A percentile compares a stretch with the other conserved stretches of the same genome.
Conservation (phyloP, 2,888 invertebrate genomes). For the Parnassius glacialis region DNA sequence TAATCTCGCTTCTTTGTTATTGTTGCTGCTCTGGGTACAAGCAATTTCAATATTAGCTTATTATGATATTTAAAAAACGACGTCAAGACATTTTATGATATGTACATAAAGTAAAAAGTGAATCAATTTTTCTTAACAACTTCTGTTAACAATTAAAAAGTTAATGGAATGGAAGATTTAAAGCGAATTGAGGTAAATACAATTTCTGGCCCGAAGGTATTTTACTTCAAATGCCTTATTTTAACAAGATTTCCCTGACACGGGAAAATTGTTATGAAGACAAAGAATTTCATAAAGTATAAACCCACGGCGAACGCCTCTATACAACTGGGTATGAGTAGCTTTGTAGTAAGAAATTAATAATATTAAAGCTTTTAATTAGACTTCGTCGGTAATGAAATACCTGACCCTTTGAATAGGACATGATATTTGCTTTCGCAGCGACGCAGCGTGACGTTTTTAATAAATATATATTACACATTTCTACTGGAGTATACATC, state of each 20-base stretch:
- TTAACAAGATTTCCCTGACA: conserved; percentile 26
- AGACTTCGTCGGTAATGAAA: conserved; percentile 29
- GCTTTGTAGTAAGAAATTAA: conserved; percentile 33
- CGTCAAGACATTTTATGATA: too few relatives aligned
- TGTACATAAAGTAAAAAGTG: not conserved
- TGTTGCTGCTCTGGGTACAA: too few relatives aligned
- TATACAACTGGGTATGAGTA: conserved; percentile 28
- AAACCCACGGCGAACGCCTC: conserved; percentile 13
- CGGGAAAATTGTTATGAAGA: conserved; percentile 27
- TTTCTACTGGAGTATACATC: too few relatives aligned
- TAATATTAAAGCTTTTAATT: conserved; percentile 35
- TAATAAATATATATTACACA: conserved; percentile 1
- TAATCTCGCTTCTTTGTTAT: too few relatives aligned
- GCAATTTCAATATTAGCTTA: too few relatives aligned
- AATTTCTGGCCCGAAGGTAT: conserved; percentile 33
- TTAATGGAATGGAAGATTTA: conserved; percentile 22
- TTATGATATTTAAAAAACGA: too few relatives aligned
- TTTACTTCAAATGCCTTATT: conserved; percentile 33
- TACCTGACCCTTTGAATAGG: conserved; percentile 25
- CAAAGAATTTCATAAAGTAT: conserved; percentile 33
- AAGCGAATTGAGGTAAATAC: conserved; percentile 28
- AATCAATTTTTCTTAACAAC: conserved; percentile 1
- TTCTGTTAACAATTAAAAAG: conserved; percentile 18
- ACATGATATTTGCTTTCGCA: conserved; percentile 30
- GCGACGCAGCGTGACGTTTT: conserved; percentile 18